Evolutionary conservation across 2,797 vertebrate species (phyloP), one percentile per base, ranked within the genome.

Genomic region (Malacoctenus gilli): DNA sequence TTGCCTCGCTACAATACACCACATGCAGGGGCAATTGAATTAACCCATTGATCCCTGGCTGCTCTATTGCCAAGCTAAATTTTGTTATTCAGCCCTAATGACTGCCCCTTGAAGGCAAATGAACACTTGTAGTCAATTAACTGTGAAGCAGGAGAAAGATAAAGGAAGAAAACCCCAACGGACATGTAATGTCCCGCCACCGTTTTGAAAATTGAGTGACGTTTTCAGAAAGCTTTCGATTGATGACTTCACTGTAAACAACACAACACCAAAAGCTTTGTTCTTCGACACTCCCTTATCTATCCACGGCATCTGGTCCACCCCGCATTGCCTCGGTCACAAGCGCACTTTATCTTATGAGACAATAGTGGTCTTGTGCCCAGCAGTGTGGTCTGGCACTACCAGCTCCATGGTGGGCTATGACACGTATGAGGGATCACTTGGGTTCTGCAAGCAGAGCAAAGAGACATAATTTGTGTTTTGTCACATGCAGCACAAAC

Each of bases 311-410:
- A 89, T 89, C 88, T 89, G 84, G 85, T 84, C 87, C 85, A 77
- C 74, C 66, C 81, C 63, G 61, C 79, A 60, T 65, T 35, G 68
- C 56, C 69, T 32, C 76, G 78, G 84, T 85, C 86, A 90, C 93
- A 92, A 95, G 88, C 83, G 76, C 83, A 76, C 59, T 86, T 92
- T 96, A 93, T 95, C 70, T 91, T 82, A 56, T 49, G 51, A 80
- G 87, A 96, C 95, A 98, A 95, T 95, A 76, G 77, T 59, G 83
- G 90, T 91, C 89, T 94, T 96, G 94, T 96, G 85, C 60, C 84
- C 86, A 56, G 73, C 83, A 80, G 83, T 89, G 89, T 87, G 71
- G 87, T 88, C 91, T 92, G 93, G 91, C 92, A 91, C 90, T 73
- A 65, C 82, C 91, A 82, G 82, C 89, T 80, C 84, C 82, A 72